A percentile compares a stretch with the other conserved stretches of the same genome.
Evolutionary conservation across 2,888 invertebrate genomes (phyloP).

Genomic region (Craniophora ligustri): DNA sequence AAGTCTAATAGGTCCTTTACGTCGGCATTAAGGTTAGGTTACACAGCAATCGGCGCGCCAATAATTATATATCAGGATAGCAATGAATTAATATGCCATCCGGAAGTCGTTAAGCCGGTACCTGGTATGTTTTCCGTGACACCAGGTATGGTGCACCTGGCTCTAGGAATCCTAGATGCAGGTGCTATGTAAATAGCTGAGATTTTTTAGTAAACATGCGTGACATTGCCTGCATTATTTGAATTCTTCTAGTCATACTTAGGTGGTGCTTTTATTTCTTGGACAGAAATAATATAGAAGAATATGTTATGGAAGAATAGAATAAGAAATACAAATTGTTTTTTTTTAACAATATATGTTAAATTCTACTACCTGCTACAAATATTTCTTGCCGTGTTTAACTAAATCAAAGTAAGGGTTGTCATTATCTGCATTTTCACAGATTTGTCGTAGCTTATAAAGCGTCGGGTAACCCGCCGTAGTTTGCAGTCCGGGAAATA

Average conservation of each 20-base stretch:
- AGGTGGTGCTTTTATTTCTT: too few relatives aligned
- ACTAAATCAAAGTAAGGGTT: too few relatives aligned
- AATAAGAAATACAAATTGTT: too few relatives aligned
- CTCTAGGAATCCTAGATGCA: constrained; percentile 30
- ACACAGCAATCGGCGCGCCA: constrained; percentile 4
- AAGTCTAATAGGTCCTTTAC: constrained; percentile 7
- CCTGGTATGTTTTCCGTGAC: constrained; percentile 49
- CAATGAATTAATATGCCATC: constrained; percentile 50
- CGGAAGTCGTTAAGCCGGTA: constrained; percentile 47
- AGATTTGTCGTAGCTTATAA: too few relatives aligned
- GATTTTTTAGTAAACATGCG: constrained; percentile 18
- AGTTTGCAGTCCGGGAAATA: too few relatives aligned
- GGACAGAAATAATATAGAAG: too few relatives aligned
- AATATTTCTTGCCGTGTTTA: too few relatives aligned
- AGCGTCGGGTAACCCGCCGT: too few relatives aligned
- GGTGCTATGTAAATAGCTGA: constrained; percentile 35
- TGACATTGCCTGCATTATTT: not conserved
- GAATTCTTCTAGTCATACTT: not conserved
- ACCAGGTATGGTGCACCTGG: constrained; percentile 47
- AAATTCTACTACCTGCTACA: too few relatives aligned
- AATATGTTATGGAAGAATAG: too few relatives aligned
- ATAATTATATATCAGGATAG: constrained; percentile 49
- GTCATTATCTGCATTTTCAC: too few relatives aligned
- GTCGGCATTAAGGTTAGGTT: constrained; percentile 2
- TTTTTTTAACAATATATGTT: too few relatives aligned